These are phyloP conservation scores for Microcebus griseorufus DNA, from an alignment of 2,113 vertebrate species.

Conservation along the genomic window DNA sequence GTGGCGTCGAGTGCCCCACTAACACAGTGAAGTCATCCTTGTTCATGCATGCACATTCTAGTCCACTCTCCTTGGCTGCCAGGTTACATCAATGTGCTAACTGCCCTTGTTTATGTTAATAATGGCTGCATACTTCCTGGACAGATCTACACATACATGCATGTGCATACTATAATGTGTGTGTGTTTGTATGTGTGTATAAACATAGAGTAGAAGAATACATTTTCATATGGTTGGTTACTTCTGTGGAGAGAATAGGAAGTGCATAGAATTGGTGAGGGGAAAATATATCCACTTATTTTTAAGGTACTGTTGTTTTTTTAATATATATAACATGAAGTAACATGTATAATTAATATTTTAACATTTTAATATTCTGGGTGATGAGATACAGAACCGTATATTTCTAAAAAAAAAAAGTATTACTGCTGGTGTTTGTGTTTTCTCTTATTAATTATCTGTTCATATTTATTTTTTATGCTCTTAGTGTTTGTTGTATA, in stretches of 20 bases:
- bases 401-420: too few species aligned
- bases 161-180: too few species aligned
- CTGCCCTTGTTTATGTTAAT: too few species aligned
- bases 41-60: too few species aligned
- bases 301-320: background rate
- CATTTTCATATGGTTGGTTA: background rate
- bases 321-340: background rate
- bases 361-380: background rate
- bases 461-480: background rate
- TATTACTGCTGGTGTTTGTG: background rate
- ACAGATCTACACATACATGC: background rate
- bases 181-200: background rate
- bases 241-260: background rate
- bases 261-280: background rate
- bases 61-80: too few species aligned
- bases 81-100: too few species aligned
- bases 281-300: background rate
- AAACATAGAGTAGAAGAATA: background rate
- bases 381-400: background rate
- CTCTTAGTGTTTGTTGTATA: background rate
- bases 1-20: too few species aligned
- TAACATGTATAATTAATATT: background rate
- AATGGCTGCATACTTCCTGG: too few species aligned
- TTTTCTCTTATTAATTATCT: slow-evolving; percentile 10
- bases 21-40: too few species aligned